These are phyloP conservation scores for Aegithalos caudatus DNA, from an alignment of 2,113 vertebrate genomes.

Conservation along the genomic window DNA sequence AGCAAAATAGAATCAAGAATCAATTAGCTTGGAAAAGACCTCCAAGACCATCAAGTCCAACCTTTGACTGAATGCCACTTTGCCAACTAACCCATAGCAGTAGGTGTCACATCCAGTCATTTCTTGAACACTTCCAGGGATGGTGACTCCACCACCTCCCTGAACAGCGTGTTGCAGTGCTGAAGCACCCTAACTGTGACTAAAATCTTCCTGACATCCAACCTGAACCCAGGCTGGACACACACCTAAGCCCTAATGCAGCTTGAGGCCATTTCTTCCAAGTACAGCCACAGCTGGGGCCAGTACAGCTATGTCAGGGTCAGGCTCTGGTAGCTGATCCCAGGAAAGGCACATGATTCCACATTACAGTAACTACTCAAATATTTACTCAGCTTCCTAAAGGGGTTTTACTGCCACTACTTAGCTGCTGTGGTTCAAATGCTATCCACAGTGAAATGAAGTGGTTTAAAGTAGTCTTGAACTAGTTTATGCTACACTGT, in stretches of 20 bases:
- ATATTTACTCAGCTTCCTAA: slow-evolving; percentile 21
- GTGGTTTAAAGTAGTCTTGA: background rate
- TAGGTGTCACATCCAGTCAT: background rate
- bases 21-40: background rate
- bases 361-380: background rate
- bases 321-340: background rate
- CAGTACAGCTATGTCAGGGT: background rate
- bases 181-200: background rate
- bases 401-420: background rate
- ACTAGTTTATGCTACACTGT: background rate
- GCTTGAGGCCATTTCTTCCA: background rate
- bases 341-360: background rate
- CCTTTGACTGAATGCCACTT: background rate
- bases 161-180: background rate
- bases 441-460: background rate
- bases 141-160: background rate
- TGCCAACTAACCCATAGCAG: background rate
- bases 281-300: background rate
- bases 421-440: background rate
- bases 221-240: background rate
- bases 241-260: background rate
- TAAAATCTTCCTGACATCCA: background rate
- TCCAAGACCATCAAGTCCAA: background rate
- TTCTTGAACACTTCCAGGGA: background rate
- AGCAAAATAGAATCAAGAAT: background rate